Conservation (phyloP, 1,140 invertebrate species). For the Artemia franciscana region DNA sequence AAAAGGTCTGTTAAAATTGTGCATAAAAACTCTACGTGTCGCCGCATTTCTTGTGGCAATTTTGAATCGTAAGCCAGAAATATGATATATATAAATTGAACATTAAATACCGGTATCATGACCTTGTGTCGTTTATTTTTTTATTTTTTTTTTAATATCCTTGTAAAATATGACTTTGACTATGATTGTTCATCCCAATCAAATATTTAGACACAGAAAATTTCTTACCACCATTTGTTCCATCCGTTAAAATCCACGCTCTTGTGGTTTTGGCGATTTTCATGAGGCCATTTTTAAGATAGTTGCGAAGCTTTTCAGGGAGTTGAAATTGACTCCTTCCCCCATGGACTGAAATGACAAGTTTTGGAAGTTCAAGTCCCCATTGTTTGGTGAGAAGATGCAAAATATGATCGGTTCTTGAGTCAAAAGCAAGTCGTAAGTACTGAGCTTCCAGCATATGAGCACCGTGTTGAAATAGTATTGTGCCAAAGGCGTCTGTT, state of each 20-base stretch:
- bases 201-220: too few relatives aligned
- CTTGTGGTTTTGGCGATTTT: slow-evolving; percentile 93
- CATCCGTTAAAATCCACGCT: slow-evolving; percentile 88
- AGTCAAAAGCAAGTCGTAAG: slow-evolving; percentile 73
- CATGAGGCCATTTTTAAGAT: slow-evolving; percentile 72
- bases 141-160: too few relatives aligned
- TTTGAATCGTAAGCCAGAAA: too few relatives aligned
- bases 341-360: slow-evolving; percentile 89
- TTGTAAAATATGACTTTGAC: too few relatives aligned
- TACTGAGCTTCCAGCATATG: slow-evolving; percentile 93
- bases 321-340: slow-evolving; percentile 90
- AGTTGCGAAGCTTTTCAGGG: slow-evolving; percentile 77
- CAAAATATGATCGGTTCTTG: slow-evolving; percentile 69
- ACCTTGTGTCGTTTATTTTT: too few relatives aligned
- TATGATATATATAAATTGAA: too few relatives aligned
- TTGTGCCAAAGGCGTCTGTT: slow-evolving; percentile 88
- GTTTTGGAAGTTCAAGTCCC: slow-evolving; percentile 76
- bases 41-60: too few relatives aligned
- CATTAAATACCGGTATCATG: too few relatives aligned
- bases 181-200: too few relatives aligned
- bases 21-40: too few relatives aligned
- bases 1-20: too few relatives aligned
- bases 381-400: slow-evolving; percentile 80
- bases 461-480: slow-evolving; percentile 86
- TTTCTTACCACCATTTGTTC: slow-evolving; percentile 72